Conservation (phyloP, 2,797 vertebrate genomes). For the Diceros bicornis region DNA sequence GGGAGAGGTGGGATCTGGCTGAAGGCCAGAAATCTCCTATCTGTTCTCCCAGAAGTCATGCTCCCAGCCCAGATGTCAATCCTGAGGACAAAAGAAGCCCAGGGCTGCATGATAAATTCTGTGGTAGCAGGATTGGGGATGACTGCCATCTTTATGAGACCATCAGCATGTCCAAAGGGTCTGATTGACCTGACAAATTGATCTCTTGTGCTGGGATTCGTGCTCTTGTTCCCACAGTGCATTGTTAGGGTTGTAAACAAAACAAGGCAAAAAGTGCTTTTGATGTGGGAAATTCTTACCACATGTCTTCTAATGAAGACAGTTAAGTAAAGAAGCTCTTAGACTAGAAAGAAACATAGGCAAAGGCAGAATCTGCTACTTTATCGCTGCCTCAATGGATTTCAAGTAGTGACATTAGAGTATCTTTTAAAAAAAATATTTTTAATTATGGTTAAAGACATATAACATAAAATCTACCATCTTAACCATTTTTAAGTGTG, state of each 20-base stretch:
- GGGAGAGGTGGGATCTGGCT: too few relatives aligned
- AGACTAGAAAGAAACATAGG: background rate
- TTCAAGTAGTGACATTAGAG: background rate
- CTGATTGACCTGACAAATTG: background rate
- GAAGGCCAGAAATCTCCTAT: background rate
- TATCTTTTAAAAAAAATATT: background rate
- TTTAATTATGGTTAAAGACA: background rate
- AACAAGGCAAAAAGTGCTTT: background rate
- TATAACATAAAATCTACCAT: background rate
- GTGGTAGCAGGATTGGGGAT: too few relatives aligned
- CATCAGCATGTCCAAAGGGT: background rate
- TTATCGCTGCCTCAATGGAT: background rate
- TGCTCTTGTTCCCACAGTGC: background rate
- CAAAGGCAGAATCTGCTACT: background rate
- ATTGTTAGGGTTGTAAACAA: background rate
- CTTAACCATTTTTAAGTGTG: too few relatives aligned
- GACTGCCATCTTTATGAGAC: background rate
- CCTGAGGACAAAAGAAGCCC: background rate
- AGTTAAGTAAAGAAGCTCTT: background rate
- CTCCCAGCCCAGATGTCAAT: background rate
- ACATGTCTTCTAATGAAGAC: background rate
- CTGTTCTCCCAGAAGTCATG: background rate
- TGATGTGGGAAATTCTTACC: background rate
- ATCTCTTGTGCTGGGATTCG: background rate
- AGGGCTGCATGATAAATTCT: background rate